These are phyloP conservation scores for Epinotia bilunana DNA, from an alignment of 2,888 invertebrate species.

Conservation along the genomic window DNA sequence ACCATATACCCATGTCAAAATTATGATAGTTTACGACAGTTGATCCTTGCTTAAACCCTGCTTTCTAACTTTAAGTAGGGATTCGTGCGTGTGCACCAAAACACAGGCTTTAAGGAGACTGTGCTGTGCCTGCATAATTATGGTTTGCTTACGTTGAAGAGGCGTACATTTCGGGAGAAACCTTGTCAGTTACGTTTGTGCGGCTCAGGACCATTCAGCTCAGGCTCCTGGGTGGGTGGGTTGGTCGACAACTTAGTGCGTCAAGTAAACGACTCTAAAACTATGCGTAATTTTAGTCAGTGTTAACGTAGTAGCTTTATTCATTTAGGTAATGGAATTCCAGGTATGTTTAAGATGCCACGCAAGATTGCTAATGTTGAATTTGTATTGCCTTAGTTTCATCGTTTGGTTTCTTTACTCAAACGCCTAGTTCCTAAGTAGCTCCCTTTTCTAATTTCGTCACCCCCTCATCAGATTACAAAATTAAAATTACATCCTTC, in stretches of 20 bases:
- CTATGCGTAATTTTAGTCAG: neutral
- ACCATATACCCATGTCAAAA: neutral
- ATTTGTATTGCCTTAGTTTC: neutral
- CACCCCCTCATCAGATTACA: conserved; percentile 11
- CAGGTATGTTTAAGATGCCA: neutral
- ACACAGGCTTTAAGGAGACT: conserved; percentile 33
- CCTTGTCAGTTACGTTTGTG: neutral
- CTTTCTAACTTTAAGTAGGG: conserved; percentile 9
- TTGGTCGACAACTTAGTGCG: neutral
- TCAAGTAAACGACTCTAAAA: conserved; percentile 8
- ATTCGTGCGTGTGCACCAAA: conserved; percentile 58
- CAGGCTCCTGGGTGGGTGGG: no score
- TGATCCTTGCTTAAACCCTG: conserved; percentile 10
- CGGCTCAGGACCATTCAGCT: no score
- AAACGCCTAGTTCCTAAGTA: neutral
- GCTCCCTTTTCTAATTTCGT: conserved; percentile 13
- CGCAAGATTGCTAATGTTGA: neutral
- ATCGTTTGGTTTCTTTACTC: neutral
- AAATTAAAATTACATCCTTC: conserved; percentile 11
- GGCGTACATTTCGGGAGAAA: neutral
- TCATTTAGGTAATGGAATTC: neutral
- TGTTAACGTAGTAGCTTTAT: neutral
- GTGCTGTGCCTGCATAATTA: conserved; percentile 29
- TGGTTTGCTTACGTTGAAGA: neutral
- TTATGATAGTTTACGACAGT: neutral